Conservation (phyloP, 64 coral and sea anemone genomes). For the Stichodactyla helianthus region DNA sequence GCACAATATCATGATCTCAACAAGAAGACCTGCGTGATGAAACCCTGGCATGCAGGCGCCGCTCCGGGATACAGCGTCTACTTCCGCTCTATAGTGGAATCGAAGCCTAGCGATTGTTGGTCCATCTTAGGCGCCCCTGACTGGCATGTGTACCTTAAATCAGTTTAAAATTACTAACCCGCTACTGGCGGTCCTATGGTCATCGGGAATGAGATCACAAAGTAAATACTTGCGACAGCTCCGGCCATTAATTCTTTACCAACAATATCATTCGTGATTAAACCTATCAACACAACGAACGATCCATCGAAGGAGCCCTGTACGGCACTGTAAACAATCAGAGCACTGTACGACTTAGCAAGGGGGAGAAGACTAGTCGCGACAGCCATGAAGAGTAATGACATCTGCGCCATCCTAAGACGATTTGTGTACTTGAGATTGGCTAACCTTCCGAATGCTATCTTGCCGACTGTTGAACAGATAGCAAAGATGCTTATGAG, state of each 20-base stretch:
- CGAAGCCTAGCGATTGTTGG: too few species aligned
- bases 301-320: slow-evolving; percentile 48
- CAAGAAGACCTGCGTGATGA: too few species aligned
- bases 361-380: slow-evolving; percentile 64
- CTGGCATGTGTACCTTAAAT: background rate
- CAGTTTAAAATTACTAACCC: slow-evolving; percentile 19
- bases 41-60: too few species aligned
- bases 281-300: slow-evolving; percentile 40
- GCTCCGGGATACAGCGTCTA: too few species aligned
- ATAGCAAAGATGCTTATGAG: slow-evolving; percentile 63
- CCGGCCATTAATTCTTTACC: slow-evolving; percentile 62
- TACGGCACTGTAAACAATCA: slow-evolving; percentile 45
- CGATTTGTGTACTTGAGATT: slow-evolving; percentile 42
- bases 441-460: slow-evolving; percentile 62
- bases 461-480: slow-evolving; percentile 68
- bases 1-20: too few species aligned
- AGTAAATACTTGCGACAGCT: slow-evolving; percentile 60
- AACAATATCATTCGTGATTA: slow-evolving; percentile 74
- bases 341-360: slow-evolving; percentile 39
- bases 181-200: slow-evolving; percentile 64
- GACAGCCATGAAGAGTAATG: slow-evolving; percentile 53
- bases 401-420: slow-evolving; percentile 39
- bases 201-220: slow-evolving; percentile 54
- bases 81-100: too few species aligned
- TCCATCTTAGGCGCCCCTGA: too few species aligned